Percentiles rank a stretch among this genome's conserved stretches.
Conservation (phyloP, 2,113 vertebrate species). For the Toxotes jaculatrix region DNA sequence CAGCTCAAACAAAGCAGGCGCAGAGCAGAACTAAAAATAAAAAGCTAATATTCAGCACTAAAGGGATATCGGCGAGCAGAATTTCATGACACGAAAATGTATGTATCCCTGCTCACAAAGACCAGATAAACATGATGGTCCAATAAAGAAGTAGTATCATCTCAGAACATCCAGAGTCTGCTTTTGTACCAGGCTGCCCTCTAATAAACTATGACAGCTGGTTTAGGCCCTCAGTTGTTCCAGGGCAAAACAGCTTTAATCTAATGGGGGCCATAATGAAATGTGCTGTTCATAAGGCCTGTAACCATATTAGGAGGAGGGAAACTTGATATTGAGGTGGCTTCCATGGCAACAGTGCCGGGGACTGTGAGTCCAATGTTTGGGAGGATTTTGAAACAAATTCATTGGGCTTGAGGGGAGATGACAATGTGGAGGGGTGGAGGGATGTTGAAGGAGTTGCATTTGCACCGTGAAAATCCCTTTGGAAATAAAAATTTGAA, state of each 20-base stretch:
- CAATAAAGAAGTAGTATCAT: constrained; percentile 34
- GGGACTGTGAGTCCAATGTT: constrained; percentile 60
- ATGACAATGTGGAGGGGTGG: constrained; percentile 54
- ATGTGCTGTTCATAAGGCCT: constrained; percentile 77
- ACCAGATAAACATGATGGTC: constrained; percentile 31
- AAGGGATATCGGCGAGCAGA: neutral
- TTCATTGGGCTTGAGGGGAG: constrained; percentile 64
- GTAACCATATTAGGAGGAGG: constrained; percentile 72
- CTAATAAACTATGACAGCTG: constrained; percentile 64
- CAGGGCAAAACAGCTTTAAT: constrained; percentile 73
- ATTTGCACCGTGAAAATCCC: constrained; percentile 61
- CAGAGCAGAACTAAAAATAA: constrained; percentile 23
- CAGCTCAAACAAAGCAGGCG: constrained; percentile 6
- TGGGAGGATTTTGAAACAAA: constrained; percentile 71
- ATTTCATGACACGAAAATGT: constrained; percentile 25
- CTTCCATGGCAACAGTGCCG: constrained; percentile 75
- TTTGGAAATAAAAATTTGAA: constrained; percentile 60
- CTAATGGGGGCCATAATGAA: constrained; percentile 72
- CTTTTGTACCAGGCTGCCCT: constrained; percentile 20
- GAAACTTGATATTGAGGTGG: constrained; percentile 68
- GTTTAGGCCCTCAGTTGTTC: constrained; percentile 61
- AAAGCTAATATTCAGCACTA: constrained; percentile 27
- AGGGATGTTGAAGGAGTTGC: constrained; percentile 33
- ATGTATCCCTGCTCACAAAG: constrained; percentile 21
- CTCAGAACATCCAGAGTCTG: constrained; percentile 28